These are phyloP conservation scores for Drosophila malerkotliana DNA, from an alignment of 1,140 invertebrate genomes.

Conservation along the genomic window DNA sequence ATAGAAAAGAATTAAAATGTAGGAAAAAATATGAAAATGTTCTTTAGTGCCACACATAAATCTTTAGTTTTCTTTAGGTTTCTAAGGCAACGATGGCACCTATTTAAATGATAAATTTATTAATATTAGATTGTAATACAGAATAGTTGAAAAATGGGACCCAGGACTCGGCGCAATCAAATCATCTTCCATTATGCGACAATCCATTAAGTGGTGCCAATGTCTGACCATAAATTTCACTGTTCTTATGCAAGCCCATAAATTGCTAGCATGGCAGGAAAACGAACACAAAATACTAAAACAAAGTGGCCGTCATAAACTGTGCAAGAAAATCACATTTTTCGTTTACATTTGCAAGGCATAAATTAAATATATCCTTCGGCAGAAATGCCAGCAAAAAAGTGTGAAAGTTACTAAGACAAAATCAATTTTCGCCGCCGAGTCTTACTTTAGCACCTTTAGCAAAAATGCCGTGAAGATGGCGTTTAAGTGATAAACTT, in stretches of 20 bases:
- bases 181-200: not conserved
- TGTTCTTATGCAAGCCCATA: slow-evolving; percentile 64
- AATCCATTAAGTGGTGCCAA: slow-evolving; percentile 29
- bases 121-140: not conserved
- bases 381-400: slow-evolving; percentile 26
- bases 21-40: too few relatives aligned
- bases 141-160: not conserved
- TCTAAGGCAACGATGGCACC: not conserved
- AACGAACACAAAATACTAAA: slow-evolving; percentile 17
- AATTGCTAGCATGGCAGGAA: slow-evolving; percentile 38
- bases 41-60: not conserved
- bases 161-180: not conserved
- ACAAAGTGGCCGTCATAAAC: slow-evolving; percentile 55
- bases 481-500: slow-evolving; percentile 61
- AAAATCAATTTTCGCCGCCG: slow-evolving; percentile 63
- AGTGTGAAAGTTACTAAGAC: slow-evolving; percentile 10
- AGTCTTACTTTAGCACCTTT: slow-evolving; percentile 38
- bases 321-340: slow-evolving; percentile 67
- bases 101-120: not conserved
- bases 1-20: too few relatives aligned
- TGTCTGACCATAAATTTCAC: slow-evolving; percentile 62
- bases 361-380: slow-evolving; percentile 70
- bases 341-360: slow-evolving; percentile 50
- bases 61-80: not conserved
- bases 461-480: slow-evolving; percentile 58